A percentile compares a stretch with the other conserved stretches of the same genome.
These are phyloP conservation scores for Sylvilagus floridanus DNA, from an alignment of 2,797 vertebrate genomes.

Conservation along the genomic window DNA sequence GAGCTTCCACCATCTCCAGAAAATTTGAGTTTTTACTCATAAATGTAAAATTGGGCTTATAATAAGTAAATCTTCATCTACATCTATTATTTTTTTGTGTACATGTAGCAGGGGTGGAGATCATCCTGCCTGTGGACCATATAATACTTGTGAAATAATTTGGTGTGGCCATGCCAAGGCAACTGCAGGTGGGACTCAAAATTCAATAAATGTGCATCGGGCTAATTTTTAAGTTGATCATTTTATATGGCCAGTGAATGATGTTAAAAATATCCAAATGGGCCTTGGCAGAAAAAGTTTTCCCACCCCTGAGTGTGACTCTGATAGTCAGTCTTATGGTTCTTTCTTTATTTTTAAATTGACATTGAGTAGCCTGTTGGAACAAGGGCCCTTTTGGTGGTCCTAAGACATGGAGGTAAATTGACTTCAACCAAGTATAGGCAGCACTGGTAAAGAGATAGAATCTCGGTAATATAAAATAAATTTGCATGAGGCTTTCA, in stretches of 20 bases:
- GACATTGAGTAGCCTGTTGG: slow-evolving; percentile 13
- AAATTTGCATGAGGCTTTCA: neutral
- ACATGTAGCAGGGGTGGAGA: neutral
- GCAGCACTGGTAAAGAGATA: neutral
- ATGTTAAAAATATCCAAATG: too few species aligned
- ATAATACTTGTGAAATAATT: too few species aligned
- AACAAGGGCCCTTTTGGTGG: neutral
- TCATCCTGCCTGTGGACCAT: too few species aligned
- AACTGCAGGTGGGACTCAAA: too few species aligned
- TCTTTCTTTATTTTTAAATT: neutral
- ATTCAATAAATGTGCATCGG: too few species aligned
- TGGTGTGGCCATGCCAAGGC: too few species aligned
- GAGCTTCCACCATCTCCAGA: slow-evolving; percentile 79
- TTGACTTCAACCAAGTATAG: neutral
- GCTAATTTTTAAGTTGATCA: too few species aligned
- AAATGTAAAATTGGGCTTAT: slow-evolving; percentile 40
- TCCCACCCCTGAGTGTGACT: neutral
- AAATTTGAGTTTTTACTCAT: neutral
- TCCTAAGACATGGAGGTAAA: neutral
- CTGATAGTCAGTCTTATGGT: neutral
- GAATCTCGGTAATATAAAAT: neutral
- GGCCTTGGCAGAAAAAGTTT: too few species aligned
- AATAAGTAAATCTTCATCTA: neutral
- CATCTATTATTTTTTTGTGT: slow-evolving; percentile 49
- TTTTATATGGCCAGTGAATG: too few species aligned